These are phyloP conservation scores for Paragorgia papillata DNA, from an alignment of 92 coral and sea anemone genomes.

Conservation along the genomic window DNA sequence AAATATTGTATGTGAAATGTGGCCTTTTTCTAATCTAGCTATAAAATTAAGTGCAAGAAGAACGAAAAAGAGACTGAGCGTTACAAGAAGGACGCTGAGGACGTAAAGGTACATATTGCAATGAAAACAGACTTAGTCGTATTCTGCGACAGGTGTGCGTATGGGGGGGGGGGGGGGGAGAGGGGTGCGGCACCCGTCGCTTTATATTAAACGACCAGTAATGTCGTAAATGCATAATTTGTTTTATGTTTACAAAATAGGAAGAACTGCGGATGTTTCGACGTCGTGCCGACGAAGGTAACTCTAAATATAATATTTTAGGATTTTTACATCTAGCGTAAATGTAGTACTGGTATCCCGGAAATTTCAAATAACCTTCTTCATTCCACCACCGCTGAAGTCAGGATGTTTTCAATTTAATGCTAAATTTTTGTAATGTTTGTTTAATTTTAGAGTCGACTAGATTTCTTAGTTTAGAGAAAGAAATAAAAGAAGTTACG, in stretches of 20 bases:
- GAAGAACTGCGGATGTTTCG: constrained; percentile 14
- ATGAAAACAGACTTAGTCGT: too few relatives aligned
- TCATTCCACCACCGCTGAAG: too few relatives aligned
- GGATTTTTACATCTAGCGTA: too few relatives aligned
- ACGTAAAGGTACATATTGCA: constrained; percentile 17
- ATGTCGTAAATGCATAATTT: too few relatives aligned
- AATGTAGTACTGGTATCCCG: too few relatives aligned
- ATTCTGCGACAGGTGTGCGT: too few relatives aligned
- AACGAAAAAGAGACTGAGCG: constrained; percentile 26
- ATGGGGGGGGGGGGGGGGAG: too few relatives aligned
- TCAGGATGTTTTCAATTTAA: too few relatives aligned
- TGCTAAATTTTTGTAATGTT: neutral
- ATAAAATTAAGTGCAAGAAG: constrained; percentile 29
- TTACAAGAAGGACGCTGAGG: constrained; percentile 32
- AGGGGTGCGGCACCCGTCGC: neutral
- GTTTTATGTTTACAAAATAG: neutral
- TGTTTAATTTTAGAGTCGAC: constrained; percentile 7
- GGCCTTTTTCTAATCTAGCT: neutral
- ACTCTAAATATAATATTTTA: neutral
- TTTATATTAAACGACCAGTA: too few relatives aligned
- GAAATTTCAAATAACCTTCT: too few relatives aligned
- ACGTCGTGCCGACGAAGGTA: constrained; percentile 18
- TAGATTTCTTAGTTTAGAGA: neutral
- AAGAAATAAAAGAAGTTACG: neutral
- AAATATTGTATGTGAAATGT: too few relatives aligned